These are phyloP conservation scores for Alcis repandata DNA, from an alignment of 2,888 invertebrate species.

Conservation along the genomic window DNA sequence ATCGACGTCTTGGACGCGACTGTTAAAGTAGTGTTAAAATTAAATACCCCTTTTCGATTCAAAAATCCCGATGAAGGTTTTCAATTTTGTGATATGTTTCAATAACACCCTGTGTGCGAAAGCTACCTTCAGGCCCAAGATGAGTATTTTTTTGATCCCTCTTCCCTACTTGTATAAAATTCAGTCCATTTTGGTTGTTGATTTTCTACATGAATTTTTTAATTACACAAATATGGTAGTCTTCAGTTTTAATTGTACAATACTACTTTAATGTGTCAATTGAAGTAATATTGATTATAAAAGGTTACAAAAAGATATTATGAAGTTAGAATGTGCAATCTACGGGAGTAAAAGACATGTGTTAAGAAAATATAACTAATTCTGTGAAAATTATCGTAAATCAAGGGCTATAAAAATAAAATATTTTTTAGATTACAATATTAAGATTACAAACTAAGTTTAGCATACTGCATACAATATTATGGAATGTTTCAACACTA, in stretches of 20 bases:
- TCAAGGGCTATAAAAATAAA: constrained; percentile 26
- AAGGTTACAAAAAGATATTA: constrained; percentile 4
- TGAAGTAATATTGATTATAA: constrained; percentile 10
- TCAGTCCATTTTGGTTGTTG: constrained; percentile 65
- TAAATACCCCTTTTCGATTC: constrained; percentile 25
- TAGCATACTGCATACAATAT: constrained; percentile 36
- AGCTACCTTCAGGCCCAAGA: constrained; percentile 68
- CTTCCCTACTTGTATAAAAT: constrained; percentile 64
- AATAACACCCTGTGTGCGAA: constrained; percentile 76
- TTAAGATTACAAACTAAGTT: constrained; percentile 39
- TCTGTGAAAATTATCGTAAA: constrained; percentile 29
- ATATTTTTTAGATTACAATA: constrained; percentile 19
- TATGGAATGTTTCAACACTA: constrained; percentile 68
- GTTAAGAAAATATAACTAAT: constrained; percentile 19
- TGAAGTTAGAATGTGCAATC: neutral
- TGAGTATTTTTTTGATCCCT: constrained; percentile 75
- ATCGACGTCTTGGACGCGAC: constrained; percentile 53
- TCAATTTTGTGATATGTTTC: constrained; percentile 74
- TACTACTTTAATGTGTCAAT: constrained; percentile 9
- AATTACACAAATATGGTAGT: constrained; percentile 20
- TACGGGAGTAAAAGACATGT: neutral
- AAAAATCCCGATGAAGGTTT: constrained; percentile 39
- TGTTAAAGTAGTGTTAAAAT: constrained; percentile 26
- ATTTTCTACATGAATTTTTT: constrained; percentile 45
- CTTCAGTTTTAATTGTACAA: constrained; percentile 38